Percentiles rank a stretch among this genome's conserved stretches.
These are phyloP conservation scores for Apteryx owenii DNA, from an alignment of 2,113 vertebrate genomes.

Conservation along the genomic window DNA sequence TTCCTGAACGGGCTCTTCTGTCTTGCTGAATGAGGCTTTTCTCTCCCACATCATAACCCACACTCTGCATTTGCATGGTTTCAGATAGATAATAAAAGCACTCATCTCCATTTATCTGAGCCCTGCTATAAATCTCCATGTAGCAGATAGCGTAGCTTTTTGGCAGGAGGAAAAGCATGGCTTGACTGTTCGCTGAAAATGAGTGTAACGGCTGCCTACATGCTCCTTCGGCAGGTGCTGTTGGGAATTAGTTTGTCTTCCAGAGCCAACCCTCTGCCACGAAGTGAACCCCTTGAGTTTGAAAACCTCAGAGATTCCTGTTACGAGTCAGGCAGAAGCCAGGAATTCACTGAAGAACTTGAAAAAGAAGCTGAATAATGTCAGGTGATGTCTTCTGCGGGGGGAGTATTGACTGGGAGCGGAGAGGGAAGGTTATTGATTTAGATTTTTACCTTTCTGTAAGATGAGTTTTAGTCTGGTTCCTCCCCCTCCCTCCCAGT, in stretches of 20 bases:
- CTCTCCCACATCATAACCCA: background rate
- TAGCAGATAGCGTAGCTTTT: background rate
- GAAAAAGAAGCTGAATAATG: background rate
- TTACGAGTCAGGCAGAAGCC: background rate
- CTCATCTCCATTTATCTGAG: slow-evolving; percentile 5
- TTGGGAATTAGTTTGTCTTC: background rate
- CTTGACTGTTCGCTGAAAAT: background rate
- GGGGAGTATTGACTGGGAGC: background rate
- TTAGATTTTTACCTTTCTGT: background rate
- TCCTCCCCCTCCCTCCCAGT: background rate
- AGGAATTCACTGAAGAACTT: background rate
- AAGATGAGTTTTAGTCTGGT: background rate
- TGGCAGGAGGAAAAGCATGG: background rate
- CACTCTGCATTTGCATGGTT: background rate
- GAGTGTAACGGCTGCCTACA: background rate
- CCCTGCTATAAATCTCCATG: background rate
- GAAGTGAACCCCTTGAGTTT: background rate
- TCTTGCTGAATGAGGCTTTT: background rate
- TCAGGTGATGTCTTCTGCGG: background rate
- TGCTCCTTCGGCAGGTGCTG: background rate
- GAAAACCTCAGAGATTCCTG: background rate
- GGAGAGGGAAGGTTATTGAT: background rate
- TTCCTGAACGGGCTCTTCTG: background rate
- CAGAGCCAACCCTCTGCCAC: background rate
- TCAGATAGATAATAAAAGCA: background rate